These are phyloP conservation scores for Tetragnatha versicolor DNA, from an alignment of 1,140 invertebrate species.

Conservation along the genomic window DNA sequence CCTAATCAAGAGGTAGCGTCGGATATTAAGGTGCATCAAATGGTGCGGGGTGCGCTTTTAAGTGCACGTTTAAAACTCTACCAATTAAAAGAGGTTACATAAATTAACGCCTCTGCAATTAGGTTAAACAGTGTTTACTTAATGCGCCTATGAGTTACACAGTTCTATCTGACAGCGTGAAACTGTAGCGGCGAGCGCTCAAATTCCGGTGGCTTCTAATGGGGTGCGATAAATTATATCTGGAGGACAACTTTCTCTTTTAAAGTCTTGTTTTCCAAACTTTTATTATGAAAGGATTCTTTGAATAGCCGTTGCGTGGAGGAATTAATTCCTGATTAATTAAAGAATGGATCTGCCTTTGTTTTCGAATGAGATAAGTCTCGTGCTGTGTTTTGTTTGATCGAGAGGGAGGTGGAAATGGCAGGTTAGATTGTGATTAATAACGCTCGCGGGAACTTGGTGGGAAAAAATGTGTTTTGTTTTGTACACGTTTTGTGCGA, in stretches of 20 bases:
- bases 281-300: too few species aligned
- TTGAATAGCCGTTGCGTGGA: too few species aligned
- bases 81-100: conserved; percentile 51
- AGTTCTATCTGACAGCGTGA: conserved; percentile 34
- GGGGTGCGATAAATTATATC: conserved; percentile 35
- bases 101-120: conserved; percentile 48
- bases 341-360: too few species aligned
- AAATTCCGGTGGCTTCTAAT: conserved; percentile 33
- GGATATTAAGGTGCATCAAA: conserved; percentile 46
- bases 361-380: too few species aligned
- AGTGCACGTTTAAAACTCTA: conserved; percentile 40
- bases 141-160: conserved; percentile 36
- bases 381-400: too few species aligned
- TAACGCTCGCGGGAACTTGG: too few species aligned
- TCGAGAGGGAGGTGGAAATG: too few species aligned
- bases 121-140: conserved; percentile 48
- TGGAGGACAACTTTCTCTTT: background rate
- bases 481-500: too few species aligned
- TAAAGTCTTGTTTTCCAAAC: background rate
- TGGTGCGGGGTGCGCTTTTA: conserved; percentile 17
- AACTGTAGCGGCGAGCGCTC: conserved; percentile 12
- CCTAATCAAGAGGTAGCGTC: conserved; percentile 38
- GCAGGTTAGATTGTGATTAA: too few species aligned
- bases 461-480: too few species aligned
- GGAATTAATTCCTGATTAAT: too few species aligned